These are phyloP conservation scores for Amphilophus citrinellus DNA, from an alignment of 2,113 vertebrate species.

Conservation along the genomic window DNA sequence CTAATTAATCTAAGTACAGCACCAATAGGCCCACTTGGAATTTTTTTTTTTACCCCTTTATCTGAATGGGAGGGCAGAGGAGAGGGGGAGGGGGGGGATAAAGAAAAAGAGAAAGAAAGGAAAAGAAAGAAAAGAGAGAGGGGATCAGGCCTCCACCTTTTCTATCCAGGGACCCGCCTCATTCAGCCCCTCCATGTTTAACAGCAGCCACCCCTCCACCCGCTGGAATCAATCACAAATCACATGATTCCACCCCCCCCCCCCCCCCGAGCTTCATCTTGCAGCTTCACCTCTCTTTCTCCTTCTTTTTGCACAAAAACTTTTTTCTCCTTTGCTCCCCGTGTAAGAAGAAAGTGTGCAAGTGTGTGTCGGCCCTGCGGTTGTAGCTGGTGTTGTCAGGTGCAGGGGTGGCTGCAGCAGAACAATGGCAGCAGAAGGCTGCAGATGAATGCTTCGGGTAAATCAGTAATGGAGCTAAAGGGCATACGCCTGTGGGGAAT, in stretches of 20 bases:
- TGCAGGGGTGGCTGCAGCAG: conserved; percentile 69
- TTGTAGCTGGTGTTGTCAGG: conserved; percentile 82
- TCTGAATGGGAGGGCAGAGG: conserved; percentile 67
- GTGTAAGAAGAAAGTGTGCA: background rate
- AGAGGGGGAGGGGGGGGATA: conserved; percentile 19
- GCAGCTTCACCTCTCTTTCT: background rate
- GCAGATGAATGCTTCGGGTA: conserved; percentile 93
- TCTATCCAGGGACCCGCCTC: conserved; percentile 78
- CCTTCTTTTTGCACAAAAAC: background rate
- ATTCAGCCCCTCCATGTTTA: conserved; percentile 80
- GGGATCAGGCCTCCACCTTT: conserved; percentile 82
- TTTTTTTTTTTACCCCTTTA: conserved; percentile 85
- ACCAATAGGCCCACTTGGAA: conserved; percentile 89
- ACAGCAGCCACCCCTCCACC: conserved; percentile 65
- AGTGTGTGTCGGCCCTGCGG: conserved; percentile 22
- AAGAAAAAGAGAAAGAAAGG: conserved; percentile 56
- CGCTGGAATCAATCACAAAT: conserved; percentile 78
- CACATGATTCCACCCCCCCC: conserved; percentile 4
- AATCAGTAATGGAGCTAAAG: conserved; percentile 99
- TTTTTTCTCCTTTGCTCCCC: background rate
- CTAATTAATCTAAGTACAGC: conserved; percentile 94
- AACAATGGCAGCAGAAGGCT: conserved; percentile 92
- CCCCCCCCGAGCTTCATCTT: background rate
- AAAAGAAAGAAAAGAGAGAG: conserved; percentile 73
- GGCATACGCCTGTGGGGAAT: conserved; percentile 96